These are phyloP conservation scores for Caligus rogercresseyi DNA, from an alignment of 1,140 invertebrate genomes.

Conservation along the genomic window DNA sequence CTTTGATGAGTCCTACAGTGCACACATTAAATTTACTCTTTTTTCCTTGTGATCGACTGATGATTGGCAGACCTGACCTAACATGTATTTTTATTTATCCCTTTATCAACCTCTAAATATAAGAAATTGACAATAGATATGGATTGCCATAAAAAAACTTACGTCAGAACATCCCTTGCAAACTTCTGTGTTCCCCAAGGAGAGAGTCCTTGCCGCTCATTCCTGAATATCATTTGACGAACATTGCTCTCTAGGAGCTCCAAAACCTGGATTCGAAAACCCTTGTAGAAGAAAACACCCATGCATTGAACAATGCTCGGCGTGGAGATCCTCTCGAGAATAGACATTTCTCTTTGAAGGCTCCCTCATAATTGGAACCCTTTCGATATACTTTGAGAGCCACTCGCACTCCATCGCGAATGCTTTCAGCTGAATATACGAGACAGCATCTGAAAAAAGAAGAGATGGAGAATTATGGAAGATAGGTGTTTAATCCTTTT, in stretches of 20 bases:
- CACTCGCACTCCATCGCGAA: neutral
- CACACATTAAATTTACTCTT: too few species aligned
- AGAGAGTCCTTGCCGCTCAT: conserved; percentile 15
- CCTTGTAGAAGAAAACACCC: neutral
- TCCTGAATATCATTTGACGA: conserved; percentile 17
- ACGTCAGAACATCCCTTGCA: conserved; percentile 18
- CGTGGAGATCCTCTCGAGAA: neutral
- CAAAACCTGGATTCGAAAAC: conserved; percentile 13
- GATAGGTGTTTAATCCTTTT: too few species aligned
- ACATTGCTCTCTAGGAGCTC: conserved; percentile 16
- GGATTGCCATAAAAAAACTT: too few species aligned
- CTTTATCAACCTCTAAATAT: neutral
- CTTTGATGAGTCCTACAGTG: too few species aligned
- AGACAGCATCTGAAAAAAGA: conserved; percentile 12
- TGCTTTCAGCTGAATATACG: conserved; percentile 2
- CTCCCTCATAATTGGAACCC: conserved; percentile 1
- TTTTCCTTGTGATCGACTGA: too few species aligned
- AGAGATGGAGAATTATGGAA: too few species aligned
- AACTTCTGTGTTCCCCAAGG: conserved; percentile 18
- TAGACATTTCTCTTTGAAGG: conserved; percentile 8
- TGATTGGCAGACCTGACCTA: too few species aligned
- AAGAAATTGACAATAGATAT: too few species aligned
- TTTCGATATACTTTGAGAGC: conserved; percentile 8
- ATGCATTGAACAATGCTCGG: conserved; percentile 4
- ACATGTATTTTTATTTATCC: too few species aligned